Base-by-base conservation (phyloP, 2,797 vertebrate species). In the Acanthornis magna region DNA sequence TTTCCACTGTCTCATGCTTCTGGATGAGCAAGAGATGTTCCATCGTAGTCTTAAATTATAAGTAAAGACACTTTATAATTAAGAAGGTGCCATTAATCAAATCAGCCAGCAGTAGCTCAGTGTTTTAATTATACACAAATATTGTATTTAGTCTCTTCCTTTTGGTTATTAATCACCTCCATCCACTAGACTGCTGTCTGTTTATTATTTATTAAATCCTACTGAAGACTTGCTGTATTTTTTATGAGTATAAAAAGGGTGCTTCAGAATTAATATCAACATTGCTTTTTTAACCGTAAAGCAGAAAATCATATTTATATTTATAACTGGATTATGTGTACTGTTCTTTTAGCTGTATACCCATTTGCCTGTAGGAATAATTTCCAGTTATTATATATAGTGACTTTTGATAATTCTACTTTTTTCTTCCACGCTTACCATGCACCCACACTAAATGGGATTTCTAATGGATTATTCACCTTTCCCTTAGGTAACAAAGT, bases 111-210 rank as follows among this genome's bases (percentile, higher is more conserved):
- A 89, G 84, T 76, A 97, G 92, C 88, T 96, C 83, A 75, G 89
- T 90, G 85, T 95, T 96, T 96, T 97, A 97, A 97, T 97, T 96
- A 96, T 70, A 88, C 91, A 96, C 91, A 97, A 96, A 97, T 96
- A 96, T 95, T 96, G 85, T 93, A 93, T 90, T 95, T 90, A 95
- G 95, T 94, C 76, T 95, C 75, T 95, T 95, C 79, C 61, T 95
- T 94, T 95, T 83, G 74, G 91, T 97, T 97, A 96, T 97, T 96
- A 94, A 96, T 97, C 95, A 95, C 53, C 70, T 95, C n/a, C 55
- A 85, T 94, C 88, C 96, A 89, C 89, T 96, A 96, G 89, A 95
- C 62, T 95, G 85, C 91, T 95, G 93, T 85, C 93, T 94, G 91
- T 96, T 97, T 96, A 94, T 96, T 96, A 97, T 97, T 96, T 96